Evolutionary conservation across 2,797 vertebrate genomes (phyloP).

Genomic region (Xenentodon cancila): DNA sequence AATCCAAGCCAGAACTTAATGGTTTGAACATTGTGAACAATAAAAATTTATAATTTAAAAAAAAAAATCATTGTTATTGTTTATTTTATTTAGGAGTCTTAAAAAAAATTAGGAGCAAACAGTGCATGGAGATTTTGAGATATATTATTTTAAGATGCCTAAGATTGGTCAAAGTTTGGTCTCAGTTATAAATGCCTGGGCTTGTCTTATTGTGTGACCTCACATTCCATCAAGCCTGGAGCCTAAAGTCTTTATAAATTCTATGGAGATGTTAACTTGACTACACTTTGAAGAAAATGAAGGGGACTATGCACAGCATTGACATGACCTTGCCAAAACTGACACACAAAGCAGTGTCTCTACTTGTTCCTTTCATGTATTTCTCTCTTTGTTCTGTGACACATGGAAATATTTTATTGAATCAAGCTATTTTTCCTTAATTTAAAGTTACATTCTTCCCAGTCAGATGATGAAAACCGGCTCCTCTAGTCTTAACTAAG

Average conservation of each 20-base stretch:
- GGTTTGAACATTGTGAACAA: too few relatives aligned
- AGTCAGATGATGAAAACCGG: slow-evolving; percentile 45
- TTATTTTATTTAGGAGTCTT: not conserved
- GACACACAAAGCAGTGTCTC: slow-evolving; percentile 29
- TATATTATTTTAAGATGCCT: too few relatives aligned
- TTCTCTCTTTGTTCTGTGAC: slow-evolving; percentile 59
- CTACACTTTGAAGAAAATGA: slow-evolving; percentile 65
- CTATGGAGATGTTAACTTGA: slow-evolving; percentile 55
- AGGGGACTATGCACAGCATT: slow-evolving; percentile 41
- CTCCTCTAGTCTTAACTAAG: slow-evolving; percentile 31
- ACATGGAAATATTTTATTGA: slow-evolving; percentile 36
- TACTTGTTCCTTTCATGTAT: slow-evolving; percentile 34
- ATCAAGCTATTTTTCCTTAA: slow-evolving; percentile 24
- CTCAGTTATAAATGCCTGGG: slow-evolving; percentile 39
- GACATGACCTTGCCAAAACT: slow-evolving; percentile 54
- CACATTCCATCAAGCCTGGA: slow-evolving; percentile 37
- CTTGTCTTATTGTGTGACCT: slow-evolving; percentile 43
- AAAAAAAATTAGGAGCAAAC: slow-evolving; percentile 10
- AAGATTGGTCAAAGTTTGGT: slow-evolving; percentile 40
- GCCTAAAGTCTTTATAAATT: slow-evolving; percentile 46
- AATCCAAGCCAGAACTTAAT: too few relatives aligned
- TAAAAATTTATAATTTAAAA: too few relatives aligned
- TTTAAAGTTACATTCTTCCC: slow-evolving; percentile 40
- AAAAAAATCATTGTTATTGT: too few relatives aligned
- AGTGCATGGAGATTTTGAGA: slow-evolving; percentile 11